Evolutionary conservation across 1,140 invertebrate genomes (phyloP).

Genomic region (Drosophila arizonae): DNA sequence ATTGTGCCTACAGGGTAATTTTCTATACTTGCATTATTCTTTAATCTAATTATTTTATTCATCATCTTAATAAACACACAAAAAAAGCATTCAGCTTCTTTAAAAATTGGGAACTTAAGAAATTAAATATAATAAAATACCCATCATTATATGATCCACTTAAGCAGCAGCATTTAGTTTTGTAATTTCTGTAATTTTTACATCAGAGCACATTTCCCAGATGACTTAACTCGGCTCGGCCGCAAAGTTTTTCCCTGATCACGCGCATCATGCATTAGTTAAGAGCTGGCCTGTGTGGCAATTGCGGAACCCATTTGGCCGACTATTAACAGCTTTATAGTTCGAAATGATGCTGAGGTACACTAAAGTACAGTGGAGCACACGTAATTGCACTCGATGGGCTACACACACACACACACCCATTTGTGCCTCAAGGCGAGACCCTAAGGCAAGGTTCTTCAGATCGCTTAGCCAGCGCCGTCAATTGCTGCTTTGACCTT

Average conservation of each 20-base stretch:
- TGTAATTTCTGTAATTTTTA: slow-evolving; percentile 16
- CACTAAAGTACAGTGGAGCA: background rate
- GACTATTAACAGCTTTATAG: slow-evolving; percentile 13
- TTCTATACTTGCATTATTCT: too few relatives aligned
- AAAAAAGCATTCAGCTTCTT: too few relatives aligned
- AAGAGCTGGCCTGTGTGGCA: slow-evolving; percentile 21
- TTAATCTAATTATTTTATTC: too few relatives aligned
- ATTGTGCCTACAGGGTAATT: too few relatives aligned
- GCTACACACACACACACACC: slow-evolving; percentile 50
- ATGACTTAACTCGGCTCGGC: slow-evolving; percentile 4
- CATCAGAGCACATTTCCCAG: slow-evolving; percentile 25
- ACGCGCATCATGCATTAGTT: slow-evolving; percentile 25
- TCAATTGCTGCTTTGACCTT: slow-evolving; percentile 72
- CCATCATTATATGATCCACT: slow-evolving; percentile 11
- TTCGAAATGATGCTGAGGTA: slow-evolving; percentile 2
- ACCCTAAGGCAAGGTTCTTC: slow-evolving; percentile 73
- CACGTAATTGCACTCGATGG: slow-evolving; percentile 31
- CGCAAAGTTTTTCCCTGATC: slow-evolving; percentile 14
- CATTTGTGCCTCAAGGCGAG: slow-evolving; percentile 39
- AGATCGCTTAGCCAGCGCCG: slow-evolving; percentile 24
- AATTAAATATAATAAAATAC: slow-evolving; percentile 10
- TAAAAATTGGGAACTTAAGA: background rate
- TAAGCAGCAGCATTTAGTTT: slow-evolving; percentile 16
- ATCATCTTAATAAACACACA: too few relatives aligned
- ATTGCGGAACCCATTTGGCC: slow-evolving; percentile 40